phyloP scores from a whole-genome alignment of 2,113 vertebrate genomes.

The Tinamus guttatus region DNA sequence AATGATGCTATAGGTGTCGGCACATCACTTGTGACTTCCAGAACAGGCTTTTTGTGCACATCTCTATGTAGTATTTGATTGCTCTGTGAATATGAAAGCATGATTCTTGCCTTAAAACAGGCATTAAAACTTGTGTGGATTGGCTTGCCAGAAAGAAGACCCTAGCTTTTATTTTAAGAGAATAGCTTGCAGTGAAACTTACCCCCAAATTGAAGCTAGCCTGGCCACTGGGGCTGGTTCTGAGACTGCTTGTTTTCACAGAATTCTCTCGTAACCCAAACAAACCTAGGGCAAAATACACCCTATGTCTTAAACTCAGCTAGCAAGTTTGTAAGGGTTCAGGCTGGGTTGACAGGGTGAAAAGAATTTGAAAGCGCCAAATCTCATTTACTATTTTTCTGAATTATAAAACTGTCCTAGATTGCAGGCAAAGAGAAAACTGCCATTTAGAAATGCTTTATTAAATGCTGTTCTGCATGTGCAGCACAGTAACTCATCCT shows the following conservation, averaged over 20 bases:
- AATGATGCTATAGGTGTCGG: too few relatives aligned
- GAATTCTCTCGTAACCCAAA: background rate
- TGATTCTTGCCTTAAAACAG: background rate
- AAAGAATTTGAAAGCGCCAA: background rate
- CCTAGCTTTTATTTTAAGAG: background rate
- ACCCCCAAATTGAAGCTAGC: background rate
- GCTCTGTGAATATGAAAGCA: background rate
- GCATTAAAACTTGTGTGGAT: background rate
- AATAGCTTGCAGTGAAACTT: background rate
- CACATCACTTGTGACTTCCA: background rate
- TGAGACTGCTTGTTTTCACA: background rate
- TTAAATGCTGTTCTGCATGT: rapidly evolving
- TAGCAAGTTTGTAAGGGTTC: background rate
- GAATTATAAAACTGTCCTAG: background rate
- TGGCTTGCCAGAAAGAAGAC: background rate
- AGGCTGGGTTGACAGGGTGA: background rate
- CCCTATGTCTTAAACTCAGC: background rate
- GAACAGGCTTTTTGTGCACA: background rate
- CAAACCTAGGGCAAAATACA: background rate
- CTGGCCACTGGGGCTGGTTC: background rate
- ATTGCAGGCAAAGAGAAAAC: background rate
- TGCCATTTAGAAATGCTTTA: background rate
- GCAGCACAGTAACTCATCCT: background rate
- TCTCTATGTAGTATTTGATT: background rate
- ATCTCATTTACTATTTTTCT: background rate